Evolutionary conservation across 2,113 vertebrate genomes (phyloP).

Genomic region (Cnemophilus loriae): DNA sequence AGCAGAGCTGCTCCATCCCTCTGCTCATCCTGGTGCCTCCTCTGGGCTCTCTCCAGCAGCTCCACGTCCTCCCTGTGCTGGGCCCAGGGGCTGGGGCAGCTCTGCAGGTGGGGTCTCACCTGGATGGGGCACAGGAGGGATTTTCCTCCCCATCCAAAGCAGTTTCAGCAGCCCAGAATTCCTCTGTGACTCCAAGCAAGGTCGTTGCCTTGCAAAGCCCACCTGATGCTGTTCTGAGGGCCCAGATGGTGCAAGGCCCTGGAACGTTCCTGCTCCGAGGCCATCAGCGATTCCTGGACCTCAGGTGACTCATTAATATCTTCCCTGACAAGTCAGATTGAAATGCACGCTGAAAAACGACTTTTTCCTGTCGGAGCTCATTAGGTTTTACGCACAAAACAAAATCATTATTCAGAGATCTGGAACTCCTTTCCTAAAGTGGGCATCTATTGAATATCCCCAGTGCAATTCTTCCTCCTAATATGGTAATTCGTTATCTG

Average conservation of each 20-base stretch:
- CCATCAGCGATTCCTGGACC: neutral
- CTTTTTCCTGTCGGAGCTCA: slow-evolving; percentile 23
- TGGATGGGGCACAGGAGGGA: accelerated
- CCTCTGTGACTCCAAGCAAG: neutral
- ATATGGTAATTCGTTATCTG: slow-evolving; percentile 78
- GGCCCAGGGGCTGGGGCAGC: neutral
- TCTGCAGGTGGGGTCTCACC: neutral
- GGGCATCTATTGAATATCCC: slow-evolving; percentile 62
- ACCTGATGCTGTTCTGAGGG: neutral
- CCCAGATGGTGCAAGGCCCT: neutral
- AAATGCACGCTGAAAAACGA: slow-evolving; percentile 12
- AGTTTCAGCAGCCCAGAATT: neutral
- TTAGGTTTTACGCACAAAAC: slow-evolving; percentile 61
- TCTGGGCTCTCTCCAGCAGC: neutral
- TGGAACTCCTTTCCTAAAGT: slow-evolving; percentile 59
- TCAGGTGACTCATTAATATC: slow-evolving; percentile 31
- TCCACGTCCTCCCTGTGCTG: neutral
- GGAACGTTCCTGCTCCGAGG: neutral
- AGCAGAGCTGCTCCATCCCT: neutral
- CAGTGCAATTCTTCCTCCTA: slow-evolving; percentile 67
- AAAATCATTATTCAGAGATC: slow-evolving; percentile 66
- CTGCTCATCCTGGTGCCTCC: neutral
- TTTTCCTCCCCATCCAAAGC: neutral
- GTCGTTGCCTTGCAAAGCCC: neutral
- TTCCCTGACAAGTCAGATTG: neutral